Percentiles rank a stretch among this genome's conserved stretches.
Conservation (phyloP, 2,797 vertebrate genomes). For the Sebastes itinus region DNA sequence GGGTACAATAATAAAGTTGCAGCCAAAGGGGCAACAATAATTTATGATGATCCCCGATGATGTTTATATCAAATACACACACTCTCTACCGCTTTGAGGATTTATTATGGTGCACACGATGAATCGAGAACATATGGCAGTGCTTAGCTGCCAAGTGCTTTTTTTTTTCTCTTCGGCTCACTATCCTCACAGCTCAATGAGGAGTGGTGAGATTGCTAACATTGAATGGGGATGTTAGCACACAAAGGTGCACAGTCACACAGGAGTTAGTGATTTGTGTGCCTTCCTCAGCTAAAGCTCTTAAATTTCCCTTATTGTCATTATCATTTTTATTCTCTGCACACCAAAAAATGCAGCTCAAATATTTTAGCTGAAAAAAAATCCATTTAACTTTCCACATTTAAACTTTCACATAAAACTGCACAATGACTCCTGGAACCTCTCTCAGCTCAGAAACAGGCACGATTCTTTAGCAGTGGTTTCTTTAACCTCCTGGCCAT, state of each 20-base stretch:
- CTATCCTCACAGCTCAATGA: constrained; percentile 44
- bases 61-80: constrained; percentile 66
- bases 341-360: constrained; percentile 1
- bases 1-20: constrained; percentile 37
- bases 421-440: not conserved
- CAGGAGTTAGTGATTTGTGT: constrained; percentile 32
- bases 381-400: constrained; percentile 6
- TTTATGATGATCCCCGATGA: constrained; percentile 67
- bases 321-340: constrained; percentile 29
- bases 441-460: constrained; percentile 17
- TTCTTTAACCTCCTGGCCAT: constrained; percentile 5
- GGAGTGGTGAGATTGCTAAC: constrained; percentile 23
- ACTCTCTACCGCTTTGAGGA: constrained; percentile 51
- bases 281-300: constrained; percentile 21
- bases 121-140: constrained; percentile 63
- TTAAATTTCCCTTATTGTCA: constrained; percentile 31
- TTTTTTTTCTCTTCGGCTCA: constrained; percentile 9
- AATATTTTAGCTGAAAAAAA: not conserved
- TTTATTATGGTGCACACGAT: constrained; percentile 60
- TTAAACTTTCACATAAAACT: constrained; percentile 21
- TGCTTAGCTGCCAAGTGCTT: constrained; percentile 48
- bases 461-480: not conserved
- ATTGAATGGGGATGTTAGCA: constrained; percentile 31
- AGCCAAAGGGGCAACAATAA: constrained; percentile 54
- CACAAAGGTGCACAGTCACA: constrained; percentile 39